Evolutionary conservation across 30 jellyfish, hydroid and myxozoan genomes (phyloP).

Genomic region (Clytia hemisphaerica): DNA sequence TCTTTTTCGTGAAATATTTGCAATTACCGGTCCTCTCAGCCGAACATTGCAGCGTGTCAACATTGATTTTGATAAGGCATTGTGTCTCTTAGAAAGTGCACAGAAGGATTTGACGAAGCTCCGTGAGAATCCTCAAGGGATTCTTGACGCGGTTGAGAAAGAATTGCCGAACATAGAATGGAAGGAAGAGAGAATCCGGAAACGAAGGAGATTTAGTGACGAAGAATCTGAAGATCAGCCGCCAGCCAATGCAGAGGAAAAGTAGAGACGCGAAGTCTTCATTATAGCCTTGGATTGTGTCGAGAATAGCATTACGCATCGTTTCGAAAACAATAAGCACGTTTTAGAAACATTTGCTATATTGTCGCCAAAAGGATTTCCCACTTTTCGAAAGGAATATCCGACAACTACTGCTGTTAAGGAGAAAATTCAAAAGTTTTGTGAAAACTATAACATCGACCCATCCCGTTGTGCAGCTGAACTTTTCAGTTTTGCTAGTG

Average conservation of each 20-base stretch:
- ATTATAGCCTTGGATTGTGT: conserved; percentile 20
- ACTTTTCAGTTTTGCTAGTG: conserved; percentile 29
- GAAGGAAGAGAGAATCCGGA: too few species aligned
- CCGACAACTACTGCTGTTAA: not conserved
- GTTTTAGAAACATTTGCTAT: not conserved
- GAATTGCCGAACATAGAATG: too few species aligned
- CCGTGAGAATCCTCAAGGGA: too few species aligned
- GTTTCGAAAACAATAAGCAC: conserved; percentile 15
- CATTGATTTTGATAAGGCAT: not conserved
- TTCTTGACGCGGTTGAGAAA: too few species aligned
- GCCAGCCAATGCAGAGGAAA: too few species aligned
- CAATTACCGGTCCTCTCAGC: not conserved
- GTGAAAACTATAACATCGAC: conserved; percentile 10
- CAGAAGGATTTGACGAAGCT: too few species aligned
- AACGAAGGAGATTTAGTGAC: too few species aligned
- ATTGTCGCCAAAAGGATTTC: conserved; percentile 15
- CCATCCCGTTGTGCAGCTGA: conserved; percentile 18
- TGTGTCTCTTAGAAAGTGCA: not conserved
- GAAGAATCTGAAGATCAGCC: too few species aligned
- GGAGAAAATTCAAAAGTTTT: conserved; percentile 2
- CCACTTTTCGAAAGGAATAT: not conserved
- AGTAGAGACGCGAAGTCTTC: too few species aligned
- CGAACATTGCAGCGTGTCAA: not conserved
- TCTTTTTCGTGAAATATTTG: conserved; percentile 8
- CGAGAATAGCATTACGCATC: conserved; percentile 13